Percentiles rank a stretch among this genome's conserved stretches.
Evolutionary conservation across 2,113 vertebrate species (phyloP).

Genomic region (Corythoichthys intestinalis): DNA sequence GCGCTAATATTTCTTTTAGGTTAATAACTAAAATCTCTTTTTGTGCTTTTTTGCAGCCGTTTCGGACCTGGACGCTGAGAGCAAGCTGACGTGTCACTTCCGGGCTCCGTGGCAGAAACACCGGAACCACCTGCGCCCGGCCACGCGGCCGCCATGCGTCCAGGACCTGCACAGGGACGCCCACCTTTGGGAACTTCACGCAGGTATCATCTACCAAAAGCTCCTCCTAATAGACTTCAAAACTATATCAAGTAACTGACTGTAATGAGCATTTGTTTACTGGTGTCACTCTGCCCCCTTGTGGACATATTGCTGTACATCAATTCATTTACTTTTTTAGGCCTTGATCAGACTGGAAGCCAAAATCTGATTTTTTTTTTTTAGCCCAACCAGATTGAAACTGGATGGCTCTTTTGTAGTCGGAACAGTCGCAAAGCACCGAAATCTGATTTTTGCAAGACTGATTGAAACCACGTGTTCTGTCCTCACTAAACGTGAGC

Average conservation of each 20-base stretch:
- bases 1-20: not conserved
- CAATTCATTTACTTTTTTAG: not conserved
- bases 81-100: constrained; percentile 87
- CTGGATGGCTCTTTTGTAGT: too few species aligned
- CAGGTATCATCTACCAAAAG: constrained; percentile 68
- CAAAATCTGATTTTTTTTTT: too few species aligned
- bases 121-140: constrained; percentile 84
- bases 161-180: constrained; percentile 87
- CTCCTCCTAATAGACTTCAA: not conserved
- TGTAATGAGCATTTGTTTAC: not conserved
- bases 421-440: too few species aligned
- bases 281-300: constrained; percentile 44
- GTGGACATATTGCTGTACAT: constrained; percentile 26
- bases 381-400: too few species aligned
- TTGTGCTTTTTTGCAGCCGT: constrained; percentile 75
- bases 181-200: constrained; percentile 79
- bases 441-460: too few species aligned
- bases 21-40: not conserved
- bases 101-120: constrained; percentile 86
- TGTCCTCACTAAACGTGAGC: too few species aligned
- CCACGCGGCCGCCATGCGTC: constrained; percentile 84
- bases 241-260: not conserved
- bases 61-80: constrained; percentile 91
- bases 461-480: too few species aligned
- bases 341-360: too few species aligned